Evolutionary conservation across 2,888 invertebrate species (phyloP), one percentile per base, ranked within the genome.

Genomic region (Pseudococcus jackbeardsleyi): DNA sequence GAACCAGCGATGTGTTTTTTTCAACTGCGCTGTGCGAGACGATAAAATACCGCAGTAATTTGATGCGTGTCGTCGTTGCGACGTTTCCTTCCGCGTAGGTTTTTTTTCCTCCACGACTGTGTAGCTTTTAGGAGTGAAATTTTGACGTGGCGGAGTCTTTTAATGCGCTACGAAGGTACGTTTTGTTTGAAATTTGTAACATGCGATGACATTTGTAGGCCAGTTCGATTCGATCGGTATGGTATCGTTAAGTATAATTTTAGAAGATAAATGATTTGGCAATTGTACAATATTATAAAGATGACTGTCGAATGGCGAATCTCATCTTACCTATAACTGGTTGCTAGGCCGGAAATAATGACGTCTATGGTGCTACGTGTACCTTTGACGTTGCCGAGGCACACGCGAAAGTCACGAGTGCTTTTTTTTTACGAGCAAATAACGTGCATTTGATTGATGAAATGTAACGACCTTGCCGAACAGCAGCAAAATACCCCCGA

Each of bases 11-110:
- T 72, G 72, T 12, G 72, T 39, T 72, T 72, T 72, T 72, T 72
- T 33, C 12, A 0, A 64, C 19, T 64, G 9, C 22, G 8, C 15
- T 64, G 15, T 17, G 72, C 17, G 15, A 72, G 72, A 72, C 72
- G 72, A 72, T 72, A 72, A 72, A 72, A 72, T 72, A 72, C 72
- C 72, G 33, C 72, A 72, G 33, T 72, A 72, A 72, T 72, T 72
- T 72, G 72, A 72, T 72, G 72, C 72, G 72, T 68, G 68, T 68
- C 72, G 22, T 22, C 64, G 64, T 72, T 72, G 72, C 72, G 72
- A 72, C 72, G 72, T 72, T 72, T 72, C 72, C 72, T 72, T 72
- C 72, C 72, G 26, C 9, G 68, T 68, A 64, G 72, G 33, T 72
- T 72, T 72, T 72, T 72, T 72, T 39, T n/a, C n/a, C n/a, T n/a